These are phyloP conservation scores for Drosophila nr. perissopoda DNA, from an alignment of 2,888 invertebrate genomes.

Conservation along the genomic window DNA sequence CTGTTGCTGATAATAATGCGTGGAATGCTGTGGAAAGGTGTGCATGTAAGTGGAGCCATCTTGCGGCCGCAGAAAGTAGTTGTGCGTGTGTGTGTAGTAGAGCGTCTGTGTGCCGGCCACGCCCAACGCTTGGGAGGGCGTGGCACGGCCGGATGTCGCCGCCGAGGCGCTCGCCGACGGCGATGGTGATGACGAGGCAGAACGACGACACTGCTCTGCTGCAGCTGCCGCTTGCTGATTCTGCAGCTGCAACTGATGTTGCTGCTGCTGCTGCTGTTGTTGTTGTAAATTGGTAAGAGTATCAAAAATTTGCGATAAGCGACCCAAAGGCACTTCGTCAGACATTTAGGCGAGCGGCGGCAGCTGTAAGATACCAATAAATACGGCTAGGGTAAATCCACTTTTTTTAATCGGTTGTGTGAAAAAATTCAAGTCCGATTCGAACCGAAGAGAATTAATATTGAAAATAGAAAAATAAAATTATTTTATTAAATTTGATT, in stretches of 20 bases:
- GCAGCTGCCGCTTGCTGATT: constrained; percentile 85
- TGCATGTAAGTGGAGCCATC: constrained; percentile 78
- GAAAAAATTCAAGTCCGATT: not conserved
- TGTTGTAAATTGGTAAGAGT: constrained; percentile 90
- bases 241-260: constrained; percentile 87
- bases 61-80: constrained; percentile 77
- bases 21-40: constrained; percentile 81
- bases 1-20: constrained; percentile 57
- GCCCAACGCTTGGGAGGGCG: constrained; percentile 66
- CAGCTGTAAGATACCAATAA: constrained; percentile 30
- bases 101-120: constrained; percentile 62
- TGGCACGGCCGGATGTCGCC: constrained; percentile 74
- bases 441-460: not conserved
- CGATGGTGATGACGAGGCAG: constrained; percentile 74
- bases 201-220: constrained; percentile 63
- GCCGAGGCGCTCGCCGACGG: constrained; percentile 65
- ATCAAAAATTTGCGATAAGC: constrained; percentile 93
- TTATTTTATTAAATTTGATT: not conserved
- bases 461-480: not conserved
- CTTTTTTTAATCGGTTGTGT: not conserved
- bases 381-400: not conserved
- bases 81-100: constrained; percentile 69
- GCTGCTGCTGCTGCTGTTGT: constrained; percentile 88
- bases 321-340: constrained; percentile 89
- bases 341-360: constrained; percentile 85